Base-by-base conservation (phyloP, 2,797 vertebrate genomes). In the Macropodus opercularis region DNA sequence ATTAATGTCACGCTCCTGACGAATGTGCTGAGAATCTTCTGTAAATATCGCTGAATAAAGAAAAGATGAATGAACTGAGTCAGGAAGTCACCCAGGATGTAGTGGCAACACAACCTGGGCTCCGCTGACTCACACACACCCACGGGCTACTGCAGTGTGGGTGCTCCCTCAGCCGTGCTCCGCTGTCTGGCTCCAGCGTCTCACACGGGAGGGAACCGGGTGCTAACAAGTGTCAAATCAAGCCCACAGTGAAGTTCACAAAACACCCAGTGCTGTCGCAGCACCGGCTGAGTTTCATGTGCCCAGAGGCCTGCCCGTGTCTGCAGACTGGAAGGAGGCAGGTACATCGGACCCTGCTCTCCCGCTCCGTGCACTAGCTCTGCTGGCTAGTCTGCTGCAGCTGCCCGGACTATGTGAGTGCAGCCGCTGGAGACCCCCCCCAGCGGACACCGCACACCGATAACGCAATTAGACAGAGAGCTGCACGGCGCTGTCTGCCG, bases 111-210 rank as follows among this genome's bases (percentile, higher is more conserved):
- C 7, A 75, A 77, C 57, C 77, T 52, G 69, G n/a, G 23, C 62
- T 67, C 51, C 66, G 85, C 64, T 84, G 84, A 78, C 70, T 83
- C 75, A 80, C n/a, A n/a, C 73, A 75, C 79, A 69, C 75, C 78
- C 80, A 79, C 53, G 70, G 57, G 75, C 34, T 40, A 52, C 79
- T 75, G 75, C 68, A 63, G 69, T 26, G 76, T 51, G 63, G 69
- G 61, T 77, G 74, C 75, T 80, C 56, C 70, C 59, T 73, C 67
- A 56, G 64, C 62, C 73, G 77, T 53, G 63, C 65, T 43, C 24
- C 60, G 51, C 15, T 55, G 50, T 56, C 40, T 47, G 40, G 53
- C 15, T 18, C 21, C 42, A 12, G 3, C 46, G 57, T 27, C 27
- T 31, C 50, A 13, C 49, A 64, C 31, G 0, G 23, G 11, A 53